phyloP scores from a whole-genome alignment of 2,113 vertebrate genomes.

The Pteropus alecto region DNA sequence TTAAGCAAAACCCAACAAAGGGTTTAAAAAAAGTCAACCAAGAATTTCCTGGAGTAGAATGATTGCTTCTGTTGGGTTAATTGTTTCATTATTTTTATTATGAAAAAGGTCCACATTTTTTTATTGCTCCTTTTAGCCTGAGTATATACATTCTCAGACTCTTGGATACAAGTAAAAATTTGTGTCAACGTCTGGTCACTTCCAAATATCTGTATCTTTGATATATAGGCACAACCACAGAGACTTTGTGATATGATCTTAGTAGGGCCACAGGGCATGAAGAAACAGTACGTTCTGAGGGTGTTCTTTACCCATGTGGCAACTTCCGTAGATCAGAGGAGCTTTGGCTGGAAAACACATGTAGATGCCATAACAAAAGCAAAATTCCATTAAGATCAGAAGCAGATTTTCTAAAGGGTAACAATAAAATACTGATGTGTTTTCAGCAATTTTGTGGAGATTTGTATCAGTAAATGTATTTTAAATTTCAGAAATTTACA shows the following conservation, averaged over 20 bases:
- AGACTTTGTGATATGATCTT: neutral
- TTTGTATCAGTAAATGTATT: neutral
- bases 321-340: conserved; percentile 5
- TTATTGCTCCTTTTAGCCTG: neutral
- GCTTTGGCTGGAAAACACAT: neutral
- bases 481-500: neutral
- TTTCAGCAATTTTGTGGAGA: neutral
- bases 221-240: neutral
- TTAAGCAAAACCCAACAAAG: neutral
- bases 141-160: neutral
- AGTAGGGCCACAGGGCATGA: neutral
- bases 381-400: conserved; percentile 30
- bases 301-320: neutral
- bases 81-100: conserved; percentile 24
- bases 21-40: neutral
- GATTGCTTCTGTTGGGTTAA: neutral
- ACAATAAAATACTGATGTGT: neutral
- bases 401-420: neutral
- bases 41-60: neutral
- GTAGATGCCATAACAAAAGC: neutral
- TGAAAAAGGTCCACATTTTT: neutral
- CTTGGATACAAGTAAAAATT: conserved; percentile 33
- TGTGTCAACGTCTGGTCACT: conserved; percentile 18
- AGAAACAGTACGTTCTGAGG: neutral
- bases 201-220: conserved; percentile 38